Evolutionary conservation across 2,113 vertebrate genomes (phyloP), one percentile per base, ranked within the genome.

Genomic region (Lipotes vexillifer): DNA sequence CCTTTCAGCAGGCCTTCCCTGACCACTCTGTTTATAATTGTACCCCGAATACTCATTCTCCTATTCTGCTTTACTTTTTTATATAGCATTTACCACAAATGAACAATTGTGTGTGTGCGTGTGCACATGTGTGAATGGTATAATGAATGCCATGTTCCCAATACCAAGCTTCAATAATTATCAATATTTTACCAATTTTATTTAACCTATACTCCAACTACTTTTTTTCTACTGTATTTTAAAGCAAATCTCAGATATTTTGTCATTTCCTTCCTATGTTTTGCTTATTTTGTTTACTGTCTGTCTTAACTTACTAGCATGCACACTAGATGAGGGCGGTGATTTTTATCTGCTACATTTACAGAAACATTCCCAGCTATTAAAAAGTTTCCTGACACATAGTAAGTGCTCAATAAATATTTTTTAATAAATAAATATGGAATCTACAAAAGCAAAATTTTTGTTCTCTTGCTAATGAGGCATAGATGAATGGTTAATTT

Each of bases 361-460:
- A 75, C 23, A 85, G 65, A 85, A 72, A 89, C 23, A 92, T 75
- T 85, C 15, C 31, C 41, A 81, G 31, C 15, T 61, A 55, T 71
- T 85, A 52, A 77, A 69, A 92, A 86, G 33, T 18, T 80, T 81
- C 25, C n/a, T 52, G 71, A 31, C 52, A 71, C 31, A 86, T 66
- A 72, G 11, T 92, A 61, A 36, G 27, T 85, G 33, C 68, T 83
- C 29, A 93, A 38, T 69, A 96, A 85, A 44, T 88, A 88, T 74
- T 88, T 93, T 93, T 93, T 63, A 23, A n/a, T 80, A 77, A 88
- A 94, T 95, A 49, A 93, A 36, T 75, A 23, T 85, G 33, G 31
- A 88, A 96, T 81, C 29, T 52, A 63, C 29, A 95, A 93, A 88
- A 49, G 13, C 65, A 55, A 31, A 2, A 69, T 69, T 69, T 96